Percentiles rank a stretch among this genome's conserved stretches.
These are phyloP conservation scores for Centropyge bicolor DNA, from an alignment of 2,797 vertebrate species.

Conservation along the genomic window DNA sequence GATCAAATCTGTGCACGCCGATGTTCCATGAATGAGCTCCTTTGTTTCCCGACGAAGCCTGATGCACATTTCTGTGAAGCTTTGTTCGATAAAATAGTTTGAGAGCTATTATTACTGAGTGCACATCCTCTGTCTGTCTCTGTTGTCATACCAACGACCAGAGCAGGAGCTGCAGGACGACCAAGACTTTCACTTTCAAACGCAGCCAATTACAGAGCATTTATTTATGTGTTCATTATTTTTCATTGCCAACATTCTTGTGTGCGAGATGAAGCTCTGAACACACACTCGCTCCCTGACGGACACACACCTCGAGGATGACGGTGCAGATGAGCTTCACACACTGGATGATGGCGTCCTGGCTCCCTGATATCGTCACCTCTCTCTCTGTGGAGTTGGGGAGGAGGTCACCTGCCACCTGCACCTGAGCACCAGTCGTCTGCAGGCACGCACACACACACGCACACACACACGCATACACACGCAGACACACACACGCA, in stretches of 20 bases:
- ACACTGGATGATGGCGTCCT: constrained; percentile 95
- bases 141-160: not conserved
- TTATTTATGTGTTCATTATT: not conserved
- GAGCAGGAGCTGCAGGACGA: not conserved
- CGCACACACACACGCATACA: constrained; percentile 28
- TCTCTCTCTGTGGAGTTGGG: constrained; percentile 97
- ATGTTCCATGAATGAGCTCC: not conserved
- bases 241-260: not conserved
- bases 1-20: not conserved
- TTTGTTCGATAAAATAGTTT: not conserved
- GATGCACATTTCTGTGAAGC: not conserved
- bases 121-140: not conserved
- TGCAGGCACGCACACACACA: constrained; percentile 62
- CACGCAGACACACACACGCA: constrained; percentile 26
- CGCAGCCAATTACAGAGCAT: not conserved
- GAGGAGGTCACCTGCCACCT: constrained; percentile 95
- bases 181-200: not conserved
- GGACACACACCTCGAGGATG: constrained; percentile 91
- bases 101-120: not conserved
- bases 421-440: constrained; percentile 95
- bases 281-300: not conserved
- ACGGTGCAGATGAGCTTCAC: constrained; percentile 97
- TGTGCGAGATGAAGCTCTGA: not conserved
- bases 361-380: constrained; percentile 94
- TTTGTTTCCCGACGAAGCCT: not conserved